Percentiles rank a stretch among this genome's conserved stretches.
These are phyloP conservation scores for Nymphicus hollandicus DNA, from an alignment of 2,113 vertebrate species.

Conservation along the genomic window DNA sequence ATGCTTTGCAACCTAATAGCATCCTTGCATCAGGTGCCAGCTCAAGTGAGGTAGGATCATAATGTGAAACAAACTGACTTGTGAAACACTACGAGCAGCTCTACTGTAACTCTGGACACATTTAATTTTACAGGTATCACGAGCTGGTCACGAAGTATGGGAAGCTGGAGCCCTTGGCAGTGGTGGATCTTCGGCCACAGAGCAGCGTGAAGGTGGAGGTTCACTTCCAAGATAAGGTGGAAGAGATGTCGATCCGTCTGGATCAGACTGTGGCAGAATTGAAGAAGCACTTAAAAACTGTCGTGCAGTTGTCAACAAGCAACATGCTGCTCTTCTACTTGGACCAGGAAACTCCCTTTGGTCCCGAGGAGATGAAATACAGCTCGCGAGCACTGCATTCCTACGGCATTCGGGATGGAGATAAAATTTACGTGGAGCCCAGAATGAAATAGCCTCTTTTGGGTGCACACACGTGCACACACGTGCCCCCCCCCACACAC, in stretches of 20 bases:
- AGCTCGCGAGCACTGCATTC: constrained; percentile 88
- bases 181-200: constrained; percentile 90
- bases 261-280: constrained; percentile 94
- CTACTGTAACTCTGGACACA: rapidly evolving
- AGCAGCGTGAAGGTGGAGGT: constrained; percentile 87
- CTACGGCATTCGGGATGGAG: constrained; percentile 91
- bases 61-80: background rate
- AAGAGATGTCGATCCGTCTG: constrained; percentile 85
- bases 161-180: constrained; percentile 89
- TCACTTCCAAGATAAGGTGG: constrained; percentile 86
- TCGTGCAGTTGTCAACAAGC: constrained; percentile 85
- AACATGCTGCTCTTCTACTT: constrained; percentile 92
- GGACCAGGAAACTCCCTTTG: constrained; percentile 84
- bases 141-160: constrained; percentile 90
- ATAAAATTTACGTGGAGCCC: constrained; percentile 91
- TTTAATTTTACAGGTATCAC: constrained; percentile 81
- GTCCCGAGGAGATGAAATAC: constrained; percentile 92
- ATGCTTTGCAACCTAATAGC: background rate
- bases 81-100: background rate
- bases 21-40: background rate
- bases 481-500: background rate
- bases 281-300: constrained; percentile 86
- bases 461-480: background rate
- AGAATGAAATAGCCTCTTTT: constrained; percentile 80
- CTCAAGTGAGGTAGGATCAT: background rate